Evolutionary conservation across 2,113 vertebrate species (phyloP).

Genomic region (Rafetus swinhoei): DNA sequence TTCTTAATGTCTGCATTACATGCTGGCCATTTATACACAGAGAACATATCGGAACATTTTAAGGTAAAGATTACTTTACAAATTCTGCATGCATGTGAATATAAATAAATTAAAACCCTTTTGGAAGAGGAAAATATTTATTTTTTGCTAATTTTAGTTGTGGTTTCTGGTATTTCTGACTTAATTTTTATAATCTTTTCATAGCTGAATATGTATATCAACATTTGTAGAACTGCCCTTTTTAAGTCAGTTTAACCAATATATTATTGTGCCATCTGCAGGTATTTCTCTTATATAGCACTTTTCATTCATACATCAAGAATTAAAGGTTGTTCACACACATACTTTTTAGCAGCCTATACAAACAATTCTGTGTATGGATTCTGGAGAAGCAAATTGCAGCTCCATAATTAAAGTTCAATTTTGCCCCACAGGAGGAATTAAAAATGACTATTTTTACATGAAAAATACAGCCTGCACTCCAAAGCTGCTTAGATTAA

Average conservation of each 20-base stretch:
- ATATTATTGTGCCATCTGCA: background rate
- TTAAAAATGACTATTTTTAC: background rate
- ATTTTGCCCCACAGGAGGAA: background rate
- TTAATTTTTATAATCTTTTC: background rate
- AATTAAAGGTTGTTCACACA: background rate
- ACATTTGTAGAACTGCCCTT: background rate
- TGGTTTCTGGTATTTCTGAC: background rate
- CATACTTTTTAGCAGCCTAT: background rate
- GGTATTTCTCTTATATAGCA: background rate
- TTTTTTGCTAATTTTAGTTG: background rate
- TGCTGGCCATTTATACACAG: background rate
- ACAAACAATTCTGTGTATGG: background rate
- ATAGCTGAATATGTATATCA: accelerated
- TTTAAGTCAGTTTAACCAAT: background rate
- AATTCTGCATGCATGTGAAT: background rate
- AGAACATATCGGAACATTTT: background rate
- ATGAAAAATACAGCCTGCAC: background rate
- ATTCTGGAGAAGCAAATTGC: background rate
- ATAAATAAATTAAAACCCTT: background rate
- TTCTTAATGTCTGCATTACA: background rate
- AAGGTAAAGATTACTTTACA: background rate
- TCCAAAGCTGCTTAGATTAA: background rate
- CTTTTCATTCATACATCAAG: background rate
- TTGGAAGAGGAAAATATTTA: background rate
- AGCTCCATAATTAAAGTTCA: background rate